phyloP scores from a whole-genome alignment of 2,797 vertebrate species.

The Lindbergichthys nudifrons region DNA sequence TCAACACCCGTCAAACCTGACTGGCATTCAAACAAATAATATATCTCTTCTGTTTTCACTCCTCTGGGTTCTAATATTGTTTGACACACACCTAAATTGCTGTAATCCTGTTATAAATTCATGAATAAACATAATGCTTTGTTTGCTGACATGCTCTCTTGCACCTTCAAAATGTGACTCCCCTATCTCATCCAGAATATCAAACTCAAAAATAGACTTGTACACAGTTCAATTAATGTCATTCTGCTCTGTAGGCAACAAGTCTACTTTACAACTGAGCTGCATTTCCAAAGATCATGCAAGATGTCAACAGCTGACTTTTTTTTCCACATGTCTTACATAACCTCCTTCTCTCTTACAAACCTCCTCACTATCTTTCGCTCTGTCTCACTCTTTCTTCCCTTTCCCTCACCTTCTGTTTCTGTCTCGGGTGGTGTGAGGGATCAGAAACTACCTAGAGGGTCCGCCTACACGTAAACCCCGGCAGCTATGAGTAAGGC shows the following conservation, averaged over 20 bases:
- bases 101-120: conserved; percentile 15
- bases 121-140: neutral
- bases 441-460: conserved; percentile 51
- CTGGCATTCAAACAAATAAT: neutral
- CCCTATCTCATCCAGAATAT: conserved; percentile 5
- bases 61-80: neutral
- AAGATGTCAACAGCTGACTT: conserved; percentile 39
- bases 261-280: conserved; percentile 22
- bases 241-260: conserved; percentile 31
- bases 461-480: conserved; percentile 47
- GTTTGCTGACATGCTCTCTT: conserved; percentile 1
- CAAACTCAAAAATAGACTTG: conserved; percentile 51
- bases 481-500: conserved; percentile 27
- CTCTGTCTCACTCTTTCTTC: conserved; percentile 1
- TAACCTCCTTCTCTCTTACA: conserved; percentile 8
- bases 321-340: conserved; percentile 26
- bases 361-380: neutral
- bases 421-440: conserved; percentile 39
- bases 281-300: conserved; percentile 57
- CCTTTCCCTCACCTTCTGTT: conserved; percentile 30
- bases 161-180: conserved; percentile 9
- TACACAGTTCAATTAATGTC: conserved; percentile 44
- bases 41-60: neutral
- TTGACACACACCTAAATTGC: neutral
- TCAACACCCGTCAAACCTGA: neutral